Percentiles rank a stretch among this genome's conserved stretches.
phyloP scores from a whole-genome alignment of 2,888 invertebrate species.

The Prionchulus punctatus region DNA sequence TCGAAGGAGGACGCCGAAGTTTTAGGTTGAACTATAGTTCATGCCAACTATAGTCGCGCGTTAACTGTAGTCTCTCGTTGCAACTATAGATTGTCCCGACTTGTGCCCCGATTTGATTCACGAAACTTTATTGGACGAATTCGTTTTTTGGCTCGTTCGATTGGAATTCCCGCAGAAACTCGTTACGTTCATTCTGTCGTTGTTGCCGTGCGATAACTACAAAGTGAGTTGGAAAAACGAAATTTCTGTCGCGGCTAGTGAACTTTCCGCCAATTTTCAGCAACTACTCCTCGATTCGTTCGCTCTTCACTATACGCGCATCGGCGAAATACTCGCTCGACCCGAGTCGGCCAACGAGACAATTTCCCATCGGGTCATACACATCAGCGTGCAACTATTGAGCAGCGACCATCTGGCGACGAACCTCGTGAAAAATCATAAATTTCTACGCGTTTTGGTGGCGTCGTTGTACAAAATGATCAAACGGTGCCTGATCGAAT shows the following conservation, averaged over 20 bases:
- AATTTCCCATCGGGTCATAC: conserved; percentile 83
- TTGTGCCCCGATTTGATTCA: conserved; percentile 48
- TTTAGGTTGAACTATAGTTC: not conserved
- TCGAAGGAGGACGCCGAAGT: not conserved
- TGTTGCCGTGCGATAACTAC: conserved; percentile 83
- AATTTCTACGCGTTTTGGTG: conserved; percentile 79
- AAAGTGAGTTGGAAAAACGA: too few relatives aligned
- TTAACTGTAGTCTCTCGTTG: not conserved
- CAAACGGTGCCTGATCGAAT: conserved; percentile 59
- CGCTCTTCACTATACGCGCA: conserved; percentile 85
- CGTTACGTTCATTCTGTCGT: conserved; percentile 78
- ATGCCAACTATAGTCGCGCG: not conserved
- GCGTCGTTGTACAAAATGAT: conserved; percentile 78
- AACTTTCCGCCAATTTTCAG: not conserved
- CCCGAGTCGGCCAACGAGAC: conserved; percentile 48
- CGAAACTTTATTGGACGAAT: conserved; percentile 72
- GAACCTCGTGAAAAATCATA: conserved; percentile 73
- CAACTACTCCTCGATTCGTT: conserved; percentile 65
- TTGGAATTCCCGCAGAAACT: conserved; percentile 93
- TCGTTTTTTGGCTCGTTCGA: conserved; percentile 93
- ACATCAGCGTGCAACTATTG: conserved; percentile 88
- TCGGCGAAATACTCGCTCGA: conserved; percentile 71
- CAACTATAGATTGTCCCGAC: conserved; percentile 49
- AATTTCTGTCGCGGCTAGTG: conserved; percentile 7
- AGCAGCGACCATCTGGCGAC: conserved; percentile 78